These are phyloP conservation scores for Araneus ventricosus DNA, from an alignment of 1,140 invertebrate species.

Conservation along the genomic window DNA sequence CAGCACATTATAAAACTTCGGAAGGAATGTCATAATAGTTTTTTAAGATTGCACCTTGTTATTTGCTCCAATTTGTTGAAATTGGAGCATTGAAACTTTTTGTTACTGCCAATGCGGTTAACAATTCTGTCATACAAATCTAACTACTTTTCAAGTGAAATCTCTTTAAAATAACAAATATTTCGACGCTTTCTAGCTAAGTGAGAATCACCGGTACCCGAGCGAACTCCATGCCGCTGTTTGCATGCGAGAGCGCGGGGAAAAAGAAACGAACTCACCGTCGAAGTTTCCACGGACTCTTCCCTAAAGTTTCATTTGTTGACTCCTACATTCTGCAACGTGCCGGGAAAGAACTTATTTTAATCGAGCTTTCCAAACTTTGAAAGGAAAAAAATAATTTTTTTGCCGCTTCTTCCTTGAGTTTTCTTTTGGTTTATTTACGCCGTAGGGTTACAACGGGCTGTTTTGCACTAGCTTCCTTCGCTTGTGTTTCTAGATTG, in stretches of 20 bases:
- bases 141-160: neutral
- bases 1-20: neutral
- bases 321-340: constrained; percentile 28
- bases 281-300: constrained; percentile 21
- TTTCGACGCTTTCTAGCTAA: neutral
- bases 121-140: neutral
- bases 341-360: neutral
- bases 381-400: neutral
- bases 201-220: constrained; percentile 22
- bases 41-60: neutral
- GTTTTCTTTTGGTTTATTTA: neutral
- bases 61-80: neutral
- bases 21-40: neutral
- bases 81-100: neutral
- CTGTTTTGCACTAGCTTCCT: neutral
- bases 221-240: constrained; percentile 20
- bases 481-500: constrained; percentile 61
- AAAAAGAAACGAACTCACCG: constrained; percentile 66
- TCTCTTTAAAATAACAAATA: neutral
- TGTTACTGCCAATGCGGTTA: neutral
- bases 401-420: neutral
- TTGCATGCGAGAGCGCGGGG: neutral
- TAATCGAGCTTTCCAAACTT: constrained; percentile 23
- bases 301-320: neutral
- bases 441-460: constrained; percentile 9